These are phyloP conservation scores for Oscheius sp. DNA, from an alignment of 2,888 invertebrate genomes.

Conservation along the genomic window DNA sequence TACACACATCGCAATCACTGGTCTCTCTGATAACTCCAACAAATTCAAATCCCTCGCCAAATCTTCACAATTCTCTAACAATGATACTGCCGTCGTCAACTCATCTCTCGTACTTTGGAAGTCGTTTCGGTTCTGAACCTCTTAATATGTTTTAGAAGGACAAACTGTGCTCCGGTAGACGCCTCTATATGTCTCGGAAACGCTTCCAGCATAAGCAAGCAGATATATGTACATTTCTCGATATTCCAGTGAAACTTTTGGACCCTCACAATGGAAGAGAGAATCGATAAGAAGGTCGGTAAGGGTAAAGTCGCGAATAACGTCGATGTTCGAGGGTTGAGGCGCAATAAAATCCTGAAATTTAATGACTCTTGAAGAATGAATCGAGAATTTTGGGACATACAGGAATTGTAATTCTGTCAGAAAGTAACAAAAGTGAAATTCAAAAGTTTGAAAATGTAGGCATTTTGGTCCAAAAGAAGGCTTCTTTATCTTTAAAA, in stretches of 20 bases:
- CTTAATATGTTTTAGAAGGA: neutral
- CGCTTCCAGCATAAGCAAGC: slow-evolving; percentile 91
- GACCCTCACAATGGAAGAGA: slow-evolving; percentile 80
- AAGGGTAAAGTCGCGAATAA: slow-evolving; percentile 92
- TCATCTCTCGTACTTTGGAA: slow-evolving; percentile 5
- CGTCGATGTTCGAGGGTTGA: slow-evolving; percentile 92
- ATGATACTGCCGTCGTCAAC: neutral
- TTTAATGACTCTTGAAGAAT: slow-evolving; percentile 31
- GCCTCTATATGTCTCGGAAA: slow-evolving; percentile 78
- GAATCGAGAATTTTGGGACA: too few species aligned
- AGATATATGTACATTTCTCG: slow-evolving; percentile 86
- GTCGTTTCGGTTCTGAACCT: neutral
- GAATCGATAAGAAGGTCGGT: slow-evolving; percentile 84
- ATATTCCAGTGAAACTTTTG: slow-evolving; percentile 69
- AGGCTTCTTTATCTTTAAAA: too few species aligned
- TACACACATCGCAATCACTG: slow-evolving; percentile 13
- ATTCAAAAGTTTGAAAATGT: too few species aligned
- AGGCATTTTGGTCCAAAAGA: too few species aligned
- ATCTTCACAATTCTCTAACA: slow-evolving; percentile 12
- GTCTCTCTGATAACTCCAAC: slow-evolving; percentile 5
- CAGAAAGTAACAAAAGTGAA: too few species aligned
- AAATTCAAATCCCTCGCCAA: slow-evolving; percentile 2
- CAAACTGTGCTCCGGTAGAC: slow-evolving; percentile 1
- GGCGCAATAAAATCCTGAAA: slow-evolving; percentile 81
- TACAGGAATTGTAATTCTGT: too few species aligned